phyloP scores from a whole-genome alignment of 2,113 vertebrate species.

The Melanostigma gelatinosum region DNA sequence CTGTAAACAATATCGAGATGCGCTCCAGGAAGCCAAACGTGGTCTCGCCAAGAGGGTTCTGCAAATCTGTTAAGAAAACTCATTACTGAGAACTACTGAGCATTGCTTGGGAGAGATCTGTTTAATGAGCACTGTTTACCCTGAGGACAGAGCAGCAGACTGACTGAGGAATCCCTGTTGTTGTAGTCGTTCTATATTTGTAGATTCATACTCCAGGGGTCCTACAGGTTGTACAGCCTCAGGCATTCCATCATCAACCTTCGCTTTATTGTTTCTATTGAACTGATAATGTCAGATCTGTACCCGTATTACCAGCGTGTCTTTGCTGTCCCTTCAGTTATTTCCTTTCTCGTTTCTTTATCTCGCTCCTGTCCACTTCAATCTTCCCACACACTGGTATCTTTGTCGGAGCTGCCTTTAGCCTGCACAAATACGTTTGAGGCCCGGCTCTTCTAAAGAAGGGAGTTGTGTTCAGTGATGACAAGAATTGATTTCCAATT shows the following conservation, averaged over 20 bases:
- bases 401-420: constrained; percentile 54
- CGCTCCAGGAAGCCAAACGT: constrained; percentile 43
- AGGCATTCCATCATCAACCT: constrained; percentile 32
- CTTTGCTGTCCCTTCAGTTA: constrained; percentile 9
- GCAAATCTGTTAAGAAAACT: constrained; percentile 48
- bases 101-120: constrained; percentile 60
- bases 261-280: constrained; percentile 10
- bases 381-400: constrained; percentile 39
- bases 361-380: constrained; percentile 33
- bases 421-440: constrained; percentile 71
- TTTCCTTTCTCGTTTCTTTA: constrained; percentile 43
- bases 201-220: constrained; percentile 60
- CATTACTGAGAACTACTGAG: constrained; percentile 50
- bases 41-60: not conserved
- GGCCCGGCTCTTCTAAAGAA: constrained; percentile 81
- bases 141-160: constrained; percentile 59
- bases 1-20: constrained; percentile 42
- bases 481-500: constrained; percentile 98
- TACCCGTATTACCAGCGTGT: not conserved
- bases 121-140: constrained; percentile 63
- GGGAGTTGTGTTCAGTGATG: constrained; percentile 86
- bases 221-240: constrained; percentile 46
- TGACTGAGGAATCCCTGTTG: constrained; percentile 22
- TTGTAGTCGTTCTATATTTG: constrained; percentile 67
- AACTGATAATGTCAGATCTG: constrained; percentile 16